These are phyloP conservation scores for Thaumetopoea pityocampa DNA, from an alignment of 1,140 invertebrate species.

Conservation along the genomic window DNA sequence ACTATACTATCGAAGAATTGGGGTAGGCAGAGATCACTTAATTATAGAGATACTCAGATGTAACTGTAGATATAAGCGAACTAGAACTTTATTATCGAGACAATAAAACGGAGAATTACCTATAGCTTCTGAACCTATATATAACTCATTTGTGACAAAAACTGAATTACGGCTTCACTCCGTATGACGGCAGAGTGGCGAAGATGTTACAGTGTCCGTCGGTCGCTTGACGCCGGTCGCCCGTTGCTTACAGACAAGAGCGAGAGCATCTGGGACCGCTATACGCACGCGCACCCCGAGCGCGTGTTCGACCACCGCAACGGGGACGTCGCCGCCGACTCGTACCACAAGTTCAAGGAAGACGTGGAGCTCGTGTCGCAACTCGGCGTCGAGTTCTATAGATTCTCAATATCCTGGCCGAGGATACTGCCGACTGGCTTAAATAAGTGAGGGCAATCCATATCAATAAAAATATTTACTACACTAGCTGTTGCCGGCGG, in stretches of 20 bases:
- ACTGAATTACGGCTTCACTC: no score
- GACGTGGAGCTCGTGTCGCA: conserved; percentile 73
- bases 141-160: no score
- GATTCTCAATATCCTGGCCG: conserved; percentile 80
- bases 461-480: neutral
- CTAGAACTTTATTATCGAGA: neutral
- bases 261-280: conserved; percentile 77
- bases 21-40: no score
- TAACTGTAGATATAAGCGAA: no score
- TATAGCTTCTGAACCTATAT: no score
- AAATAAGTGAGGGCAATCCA: conserved; percentile 38
- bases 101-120: neutral
- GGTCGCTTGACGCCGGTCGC: neutral
- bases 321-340: conserved; percentile 56
- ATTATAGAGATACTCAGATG: no score
- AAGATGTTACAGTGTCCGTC: neutral
- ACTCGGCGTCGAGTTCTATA: conserved; percentile 72
- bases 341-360: conserved; percentile 52
- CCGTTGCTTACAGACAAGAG: conserved; percentile 69
- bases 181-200: no score
- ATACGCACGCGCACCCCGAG: conserved; percentile 69
- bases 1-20: no score
- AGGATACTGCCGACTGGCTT: conserved; percentile 76
- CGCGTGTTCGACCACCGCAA: conserved; percentile 64
- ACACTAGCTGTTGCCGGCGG: no score